These are phyloP conservation scores for Bilobella aurantiaca DNA, from an alignment of 1,140 invertebrate species.

Conservation along the genomic window DNA sequence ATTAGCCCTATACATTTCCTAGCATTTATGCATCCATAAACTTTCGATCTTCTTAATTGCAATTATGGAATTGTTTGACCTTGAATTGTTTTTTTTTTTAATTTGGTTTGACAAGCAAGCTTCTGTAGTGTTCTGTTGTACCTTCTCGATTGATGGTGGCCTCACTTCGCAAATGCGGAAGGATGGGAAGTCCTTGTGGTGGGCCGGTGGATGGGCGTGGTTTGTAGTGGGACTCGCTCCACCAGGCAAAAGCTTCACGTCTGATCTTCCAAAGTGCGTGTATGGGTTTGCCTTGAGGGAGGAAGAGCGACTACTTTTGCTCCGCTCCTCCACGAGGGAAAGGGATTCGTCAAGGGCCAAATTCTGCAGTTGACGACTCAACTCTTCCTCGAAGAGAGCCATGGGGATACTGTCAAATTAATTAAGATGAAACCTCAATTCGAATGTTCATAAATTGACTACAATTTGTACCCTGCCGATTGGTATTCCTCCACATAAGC, in stretches of 20 bases:
- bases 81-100: too few species aligned
- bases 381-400: conserved; percentile 30
- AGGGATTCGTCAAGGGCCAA: conserved; percentile 34
- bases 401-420: conserved; percentile 24
- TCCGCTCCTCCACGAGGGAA: conserved; percentile 31
- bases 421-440: conserved; percentile 6
- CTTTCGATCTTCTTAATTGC: too few species aligned
- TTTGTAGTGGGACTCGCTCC: conserved; percentile 15
- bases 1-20: too few species aligned
- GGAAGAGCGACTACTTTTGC: conserved; percentile 18
- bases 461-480: conserved; percentile 26
- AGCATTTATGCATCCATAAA: too few species aligned
- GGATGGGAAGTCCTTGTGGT: conserved; percentile 29
- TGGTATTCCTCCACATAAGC: conserved; percentile 34
- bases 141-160: conserved; percentile 35
- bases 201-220: neutral
- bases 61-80: neutral
- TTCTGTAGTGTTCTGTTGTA: conserved; percentile 1
- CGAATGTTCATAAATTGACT: neutral
- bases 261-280: conserved; percentile 33
- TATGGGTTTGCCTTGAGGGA: conserved; percentile 31
- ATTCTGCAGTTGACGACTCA: conserved; percentile 30
- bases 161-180: conserved; percentile 34
- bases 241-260: conserved; percentile 29
- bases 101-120: too few species aligned